A percentile compares a stretch with the other conserved stretches of the same genome.
These are phyloP conservation scores for Lagocephalus sceleratus DNA, from an alignment of 2,797 vertebrate genomes.

Conservation along the genomic window DNA sequence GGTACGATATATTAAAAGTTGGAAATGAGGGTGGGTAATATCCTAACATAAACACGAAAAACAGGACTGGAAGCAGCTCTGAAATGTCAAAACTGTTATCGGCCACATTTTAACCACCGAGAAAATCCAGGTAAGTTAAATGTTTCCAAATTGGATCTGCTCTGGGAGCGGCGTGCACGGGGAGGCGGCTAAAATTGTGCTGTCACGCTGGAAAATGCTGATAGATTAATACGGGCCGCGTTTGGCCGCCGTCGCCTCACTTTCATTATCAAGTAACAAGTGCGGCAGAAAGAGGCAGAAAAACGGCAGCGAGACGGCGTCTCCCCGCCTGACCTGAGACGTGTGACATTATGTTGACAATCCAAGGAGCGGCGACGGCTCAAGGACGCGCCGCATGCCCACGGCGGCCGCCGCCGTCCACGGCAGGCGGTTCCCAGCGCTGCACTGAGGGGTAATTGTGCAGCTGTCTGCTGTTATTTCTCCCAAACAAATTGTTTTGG, in stretches of 20 bases:
- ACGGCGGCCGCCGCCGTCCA: conserved; percentile 46
- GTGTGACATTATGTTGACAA: conserved; percentile 58
- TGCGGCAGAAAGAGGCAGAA: conserved; percentile 10
- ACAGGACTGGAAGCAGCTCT: not conserved
- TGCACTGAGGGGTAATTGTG: conserved; percentile 53
- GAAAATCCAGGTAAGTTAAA: conserved; percentile 24
- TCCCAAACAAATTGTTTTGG: conserved; percentile 49
- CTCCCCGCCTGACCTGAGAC: conserved; percentile 62
- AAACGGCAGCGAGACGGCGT: conserved; percentile 31
- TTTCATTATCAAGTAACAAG: conserved; percentile 69
- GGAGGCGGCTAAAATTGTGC: conserved; percentile 62
- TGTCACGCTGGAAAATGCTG: conserved; percentile 66
- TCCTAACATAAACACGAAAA: not conserved
- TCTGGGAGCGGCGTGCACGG: conserved; percentile 39
- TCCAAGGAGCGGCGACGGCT: conserved; percentile 54
- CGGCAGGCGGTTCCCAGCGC: conserved; percentile 46
- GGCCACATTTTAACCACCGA: conserved; percentile 18
- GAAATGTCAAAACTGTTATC: conserved; percentile 11
- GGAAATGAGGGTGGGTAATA: not conserved
- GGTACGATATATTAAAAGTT: not conserved
- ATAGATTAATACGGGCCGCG: conserved; percentile 59
- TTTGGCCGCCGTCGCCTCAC: conserved; percentile 63
- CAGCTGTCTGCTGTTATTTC: conserved; percentile 60
- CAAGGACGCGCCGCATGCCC: conserved; percentile 53
- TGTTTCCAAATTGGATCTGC: conserved; percentile 53